Conservation (phyloP, 1,140 invertebrate genomes). For the Trachymyrmex septentrionalis region DNA sequence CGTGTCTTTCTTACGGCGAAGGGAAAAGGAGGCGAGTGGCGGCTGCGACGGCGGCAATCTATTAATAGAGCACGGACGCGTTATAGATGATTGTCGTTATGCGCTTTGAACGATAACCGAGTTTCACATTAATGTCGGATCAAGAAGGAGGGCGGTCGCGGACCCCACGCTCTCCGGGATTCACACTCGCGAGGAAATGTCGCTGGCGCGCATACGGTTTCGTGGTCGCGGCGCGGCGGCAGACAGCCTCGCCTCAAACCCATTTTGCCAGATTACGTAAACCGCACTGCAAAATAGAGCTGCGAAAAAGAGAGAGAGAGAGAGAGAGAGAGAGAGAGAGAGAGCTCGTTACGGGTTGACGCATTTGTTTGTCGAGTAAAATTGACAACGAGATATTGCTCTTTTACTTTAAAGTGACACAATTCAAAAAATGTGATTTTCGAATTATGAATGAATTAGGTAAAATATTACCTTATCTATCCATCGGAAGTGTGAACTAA, state of each 20-base stretch:
- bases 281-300: neutral
- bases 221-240: neutral
- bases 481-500: no score
- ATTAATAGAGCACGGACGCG: constrained; percentile 64
- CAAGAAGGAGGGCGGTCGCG: neutral
- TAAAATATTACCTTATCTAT: no score
- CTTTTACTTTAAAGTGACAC: no score
- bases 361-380: neutral
- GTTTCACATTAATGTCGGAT: constrained; percentile 34
- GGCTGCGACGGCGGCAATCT: constrained; percentile 29
- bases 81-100: constrained; percentile 59
- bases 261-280: constrained; percentile 34
- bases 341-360: neutral
- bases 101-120: constrained; percentile 53
- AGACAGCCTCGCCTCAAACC: neutral
- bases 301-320: neutral
- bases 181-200: neutral
- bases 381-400: no score
- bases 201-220: constrained; percentile 4
- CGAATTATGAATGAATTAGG: no score
- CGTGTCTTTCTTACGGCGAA: neutral
- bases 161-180: neutral
- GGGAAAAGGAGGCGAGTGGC: constrained; percentile 12
- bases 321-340: neutral
- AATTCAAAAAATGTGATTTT: no score